A percentile compares a stretch with the other conserved stretches of the same genome.
Conservation (phyloP, 2,888 invertebrate genomes). For the Hyposoter didymator region DNA sequence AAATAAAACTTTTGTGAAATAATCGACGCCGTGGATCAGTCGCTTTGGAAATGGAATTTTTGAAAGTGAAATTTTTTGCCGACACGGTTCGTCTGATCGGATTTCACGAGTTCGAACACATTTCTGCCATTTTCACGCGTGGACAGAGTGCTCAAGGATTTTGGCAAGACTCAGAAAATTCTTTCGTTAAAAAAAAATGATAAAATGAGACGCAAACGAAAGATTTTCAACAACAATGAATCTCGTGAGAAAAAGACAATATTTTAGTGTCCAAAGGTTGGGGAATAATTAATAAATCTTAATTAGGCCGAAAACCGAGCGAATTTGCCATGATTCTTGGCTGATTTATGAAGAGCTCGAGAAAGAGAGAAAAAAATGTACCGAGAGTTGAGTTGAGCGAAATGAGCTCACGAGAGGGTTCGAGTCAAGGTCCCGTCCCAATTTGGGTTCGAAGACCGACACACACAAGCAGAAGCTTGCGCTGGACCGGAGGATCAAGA, state of each 20-base stretch:
- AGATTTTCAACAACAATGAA: not conserved
- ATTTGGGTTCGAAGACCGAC: conserved; percentile 80
- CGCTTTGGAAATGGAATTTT: not conserved
- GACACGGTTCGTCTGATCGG: too few relatives aligned
- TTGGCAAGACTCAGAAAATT: not conserved
- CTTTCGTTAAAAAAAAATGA: not conserved
- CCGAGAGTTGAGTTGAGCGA: conserved; percentile 13
- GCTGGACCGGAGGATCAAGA: conserved; percentile 71
- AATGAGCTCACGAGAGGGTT: conserved; percentile 65
- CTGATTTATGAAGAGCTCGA: not conserved
- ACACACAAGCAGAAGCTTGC: conserved; percentile 4
- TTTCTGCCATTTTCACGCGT: not conserved
- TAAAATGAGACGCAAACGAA: too few relatives aligned
- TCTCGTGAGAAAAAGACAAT: not conserved
- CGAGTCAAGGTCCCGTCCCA: conserved; percentile 80
- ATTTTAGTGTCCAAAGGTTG: not conserved
- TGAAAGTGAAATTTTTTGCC: not conserved
- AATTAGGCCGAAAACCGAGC: not conserved
- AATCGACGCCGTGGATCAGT: not conserved
- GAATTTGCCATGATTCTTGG: not conserved
- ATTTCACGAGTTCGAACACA: too few relatives aligned
- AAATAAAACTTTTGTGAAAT: not conserved
- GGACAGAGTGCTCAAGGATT: not conserved
- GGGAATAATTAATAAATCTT: not conserved
- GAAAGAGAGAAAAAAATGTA: conserved; percentile 11